Percentiles rank a stretch among this genome's conserved stretches.
Evolutionary conservation across 1,140 invertebrate species (phyloP).

Genomic region (Whitmania pigra): DNA sequence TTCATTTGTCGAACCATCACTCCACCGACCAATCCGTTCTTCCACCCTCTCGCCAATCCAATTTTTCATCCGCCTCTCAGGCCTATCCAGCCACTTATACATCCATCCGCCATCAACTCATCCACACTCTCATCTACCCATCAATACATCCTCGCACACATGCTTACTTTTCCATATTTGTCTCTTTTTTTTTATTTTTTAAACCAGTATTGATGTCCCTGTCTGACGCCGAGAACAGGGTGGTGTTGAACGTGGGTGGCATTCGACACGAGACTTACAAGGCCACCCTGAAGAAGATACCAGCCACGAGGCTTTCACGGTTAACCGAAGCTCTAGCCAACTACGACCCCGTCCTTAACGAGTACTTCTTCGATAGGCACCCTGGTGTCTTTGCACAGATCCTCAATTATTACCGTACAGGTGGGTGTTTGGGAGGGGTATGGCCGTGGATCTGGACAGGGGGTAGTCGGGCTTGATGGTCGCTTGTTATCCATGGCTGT

Average conservation of each 20-base stretch:
- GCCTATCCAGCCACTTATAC: too few relatives aligned
- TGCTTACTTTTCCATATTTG: neutral
- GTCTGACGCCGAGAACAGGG: constrained; percentile 65
- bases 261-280: constrained; percentile 93
- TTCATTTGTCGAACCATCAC: too few relatives aligned
- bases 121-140: neutral
- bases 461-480: too few relatives aligned
- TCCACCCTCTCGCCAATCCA: too few relatives aligned
- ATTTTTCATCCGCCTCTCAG: too few relatives aligned
- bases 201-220: neutral
- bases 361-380: constrained; percentile 97
- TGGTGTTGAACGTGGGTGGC: constrained; percentile 93
- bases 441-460: too few relatives aligned
- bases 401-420: constrained; percentile 74
- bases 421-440: too few relatives aligned
- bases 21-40: too few relatives aligned
- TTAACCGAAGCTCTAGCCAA: constrained; percentile 81
- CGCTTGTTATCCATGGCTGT: too few relatives aligned
- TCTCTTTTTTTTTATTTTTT: too few relatives aligned
- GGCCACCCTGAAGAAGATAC: constrained; percentile 77
- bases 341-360: constrained; percentile 87
- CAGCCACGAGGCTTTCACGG: constrained; percentile 72
- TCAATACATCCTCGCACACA: neutral
- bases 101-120: neutral
- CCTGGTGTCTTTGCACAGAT: constrained; percentile 83